A percentile compares a stretch with the other conserved stretches of the same genome.
Evolutionary conservation across 2,113 vertebrate species (phyloP).

Genomic region (Corvus hawaiiensis): DNA sequence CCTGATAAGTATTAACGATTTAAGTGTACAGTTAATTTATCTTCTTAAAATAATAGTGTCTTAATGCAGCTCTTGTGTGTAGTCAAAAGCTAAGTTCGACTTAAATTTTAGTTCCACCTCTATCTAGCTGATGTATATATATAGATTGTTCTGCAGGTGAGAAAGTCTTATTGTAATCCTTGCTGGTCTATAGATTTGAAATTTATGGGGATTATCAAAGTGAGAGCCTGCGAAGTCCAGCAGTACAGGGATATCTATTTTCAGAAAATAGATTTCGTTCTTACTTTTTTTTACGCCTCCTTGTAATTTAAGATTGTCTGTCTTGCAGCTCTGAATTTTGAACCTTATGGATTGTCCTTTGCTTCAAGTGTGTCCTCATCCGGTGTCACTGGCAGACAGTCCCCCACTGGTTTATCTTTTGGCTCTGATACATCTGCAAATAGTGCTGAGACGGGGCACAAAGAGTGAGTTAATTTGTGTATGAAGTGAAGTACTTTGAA

Average conservation of each 20-base stretch:
- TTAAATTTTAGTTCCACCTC: background rate
- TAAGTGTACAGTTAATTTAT: background rate
- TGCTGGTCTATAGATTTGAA: background rate
- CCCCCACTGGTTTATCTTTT: constrained; percentile 86
- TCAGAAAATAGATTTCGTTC: background rate
- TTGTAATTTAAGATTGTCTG: constrained; percentile 23
- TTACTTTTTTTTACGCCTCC: background rate
- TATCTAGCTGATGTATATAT: background rate
- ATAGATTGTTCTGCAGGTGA: background rate
- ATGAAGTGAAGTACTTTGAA: background rate
- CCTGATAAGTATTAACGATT: background rate
- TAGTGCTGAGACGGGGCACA: constrained; percentile 80
- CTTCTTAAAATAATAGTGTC: background rate
- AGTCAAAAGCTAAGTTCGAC: background rate
- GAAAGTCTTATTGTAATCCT: background rate
- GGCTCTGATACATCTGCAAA: constrained; percentile 88
- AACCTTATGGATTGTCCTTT: constrained; percentile 89
- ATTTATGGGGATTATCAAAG: background rate
- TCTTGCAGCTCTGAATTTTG: constrained; percentile 86
- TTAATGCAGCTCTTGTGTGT: background rate
- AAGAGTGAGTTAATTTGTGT: constrained; percentile 78
- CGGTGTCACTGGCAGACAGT: constrained; percentile 84
- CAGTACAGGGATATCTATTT: background rate
- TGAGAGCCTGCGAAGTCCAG: background rate
- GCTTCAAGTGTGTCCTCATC: constrained; percentile 80